phyloP scores from a whole-genome alignment of 1,140 invertebrate genomes.

The Brachystomella parvula region DNA sequence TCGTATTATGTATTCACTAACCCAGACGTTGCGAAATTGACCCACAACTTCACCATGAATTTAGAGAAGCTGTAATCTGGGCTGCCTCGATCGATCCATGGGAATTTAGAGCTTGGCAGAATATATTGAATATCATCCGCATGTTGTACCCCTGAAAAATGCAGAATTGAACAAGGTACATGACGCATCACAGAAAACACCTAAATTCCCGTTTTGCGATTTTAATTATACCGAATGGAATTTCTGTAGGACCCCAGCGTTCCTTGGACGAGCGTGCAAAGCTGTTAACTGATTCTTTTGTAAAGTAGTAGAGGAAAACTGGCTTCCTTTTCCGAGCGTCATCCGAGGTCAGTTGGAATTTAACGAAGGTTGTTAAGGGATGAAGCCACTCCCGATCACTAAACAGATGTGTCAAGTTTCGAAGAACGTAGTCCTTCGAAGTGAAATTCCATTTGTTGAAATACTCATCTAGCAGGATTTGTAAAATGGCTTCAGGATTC shows the following conservation, averaged over 20 bases:
- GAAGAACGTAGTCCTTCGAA: not conserved
- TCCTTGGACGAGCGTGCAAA: not conserved
- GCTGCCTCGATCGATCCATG: not conserved
- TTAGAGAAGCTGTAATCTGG: not conserved
- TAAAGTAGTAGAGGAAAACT: not conserved
- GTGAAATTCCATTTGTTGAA: not conserved
- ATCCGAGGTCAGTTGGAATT: not conserved
- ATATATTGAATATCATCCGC: not conserved
- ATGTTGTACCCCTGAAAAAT: not conserved
- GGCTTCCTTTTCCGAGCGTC: not conserved
- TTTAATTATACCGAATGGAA: constrained; percentile 4
- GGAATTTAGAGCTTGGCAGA: not conserved
- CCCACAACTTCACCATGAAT: not conserved
- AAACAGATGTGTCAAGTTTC: not conserved
- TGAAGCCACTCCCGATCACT: not conserved
- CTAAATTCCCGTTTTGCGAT: no score
- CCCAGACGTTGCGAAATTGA: not conserved
- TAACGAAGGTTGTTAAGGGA: not conserved
- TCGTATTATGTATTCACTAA: not conserved
- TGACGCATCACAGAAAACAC: no score
- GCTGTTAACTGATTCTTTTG: not conserved
- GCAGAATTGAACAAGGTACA: not conserved
- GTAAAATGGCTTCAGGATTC: not conserved
- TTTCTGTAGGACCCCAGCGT: not conserved
- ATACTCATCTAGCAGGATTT: not conserved